Conservation (phyloP, 2,113 vertebrate genomes). For the Rhipidura dahli region DNA sequence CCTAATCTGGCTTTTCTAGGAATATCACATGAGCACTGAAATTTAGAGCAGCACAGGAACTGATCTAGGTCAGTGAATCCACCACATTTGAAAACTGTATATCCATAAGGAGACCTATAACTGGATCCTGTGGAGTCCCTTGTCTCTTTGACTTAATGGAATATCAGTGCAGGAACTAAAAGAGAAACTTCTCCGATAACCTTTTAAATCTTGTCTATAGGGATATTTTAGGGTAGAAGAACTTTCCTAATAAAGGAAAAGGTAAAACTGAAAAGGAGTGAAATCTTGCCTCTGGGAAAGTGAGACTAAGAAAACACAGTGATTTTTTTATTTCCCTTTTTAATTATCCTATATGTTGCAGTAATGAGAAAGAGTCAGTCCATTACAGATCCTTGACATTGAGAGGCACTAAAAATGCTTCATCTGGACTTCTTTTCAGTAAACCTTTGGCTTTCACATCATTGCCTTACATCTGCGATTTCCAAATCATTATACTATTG, state of each 20-base stretch:
- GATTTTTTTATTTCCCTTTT: neutral
- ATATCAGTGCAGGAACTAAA: neutral
- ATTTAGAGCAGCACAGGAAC: neutral
- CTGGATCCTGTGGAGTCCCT: neutral
- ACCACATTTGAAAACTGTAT: neutral
- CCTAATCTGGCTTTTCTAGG: neutral
- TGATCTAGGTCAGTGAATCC: neutral
- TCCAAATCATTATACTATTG: conserved; percentile 62
- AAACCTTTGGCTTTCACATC: conserved; percentile 64
- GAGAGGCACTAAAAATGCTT: conserved; percentile 47
- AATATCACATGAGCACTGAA: accelerated
- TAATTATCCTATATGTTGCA: neutral
- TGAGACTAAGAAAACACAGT: neutral
- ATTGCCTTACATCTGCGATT: conserved; percentile 69
- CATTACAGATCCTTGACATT: neutral
- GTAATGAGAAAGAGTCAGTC: neutral
- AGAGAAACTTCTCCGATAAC: neutral
- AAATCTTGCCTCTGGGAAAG: neutral
- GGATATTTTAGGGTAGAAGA: neutral
- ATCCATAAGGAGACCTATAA: neutral
- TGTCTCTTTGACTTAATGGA: neutral
- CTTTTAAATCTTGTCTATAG: neutral
- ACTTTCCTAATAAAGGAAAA: neutral
- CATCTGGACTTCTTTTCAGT: conserved; percentile 59
- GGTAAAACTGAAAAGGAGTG: neutral